These are phyloP conservation scores for Microcebus jonahi DNA, from an alignment of 2,113 vertebrate species.

Conservation along the genomic window DNA sequence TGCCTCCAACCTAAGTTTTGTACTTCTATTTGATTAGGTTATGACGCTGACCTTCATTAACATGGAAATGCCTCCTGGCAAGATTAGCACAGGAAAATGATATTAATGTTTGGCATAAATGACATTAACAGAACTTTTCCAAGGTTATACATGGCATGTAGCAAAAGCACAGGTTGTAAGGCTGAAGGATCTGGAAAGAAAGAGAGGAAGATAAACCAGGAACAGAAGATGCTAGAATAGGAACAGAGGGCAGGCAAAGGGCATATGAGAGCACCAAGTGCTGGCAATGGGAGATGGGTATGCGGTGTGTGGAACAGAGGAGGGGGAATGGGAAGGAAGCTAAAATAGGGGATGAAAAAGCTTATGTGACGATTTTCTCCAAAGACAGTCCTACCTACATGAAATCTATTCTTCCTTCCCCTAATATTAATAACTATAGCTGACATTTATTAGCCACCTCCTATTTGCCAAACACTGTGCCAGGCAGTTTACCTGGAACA, in stretches of 20 bases:
- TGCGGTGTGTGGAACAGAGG: no score
- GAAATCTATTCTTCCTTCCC: background rate
- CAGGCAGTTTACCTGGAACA: background rate
- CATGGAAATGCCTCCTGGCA: conserved; percentile 31
- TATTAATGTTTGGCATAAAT: conserved; percentile 43
- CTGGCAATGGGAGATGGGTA: background rate
- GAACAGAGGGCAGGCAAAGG: background rate
- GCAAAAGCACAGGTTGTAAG: background rate
- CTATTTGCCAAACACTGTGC: background rate
- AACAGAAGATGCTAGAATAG: background rate
- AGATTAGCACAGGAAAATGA: conserved; percentile 46
- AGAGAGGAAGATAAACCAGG: background rate
- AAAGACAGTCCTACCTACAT: background rate
- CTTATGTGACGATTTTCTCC: background rate
- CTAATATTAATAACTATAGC: background rate
- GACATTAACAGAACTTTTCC: conserved; percentile 38
- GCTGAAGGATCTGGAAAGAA: background rate
- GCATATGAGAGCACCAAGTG: background rate
- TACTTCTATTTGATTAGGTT: conserved; percentile 30
- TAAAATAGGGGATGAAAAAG: background rate
- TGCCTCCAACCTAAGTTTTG: conserved; percentile 32
- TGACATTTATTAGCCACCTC: background rate
- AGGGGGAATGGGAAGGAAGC: background rate
- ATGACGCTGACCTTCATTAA: conserved; percentile 55
- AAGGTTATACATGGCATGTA: background rate